Base-by-base conservation (phyloP, 2,888 invertebrate genomes). In the Autographa gamma region DNA sequence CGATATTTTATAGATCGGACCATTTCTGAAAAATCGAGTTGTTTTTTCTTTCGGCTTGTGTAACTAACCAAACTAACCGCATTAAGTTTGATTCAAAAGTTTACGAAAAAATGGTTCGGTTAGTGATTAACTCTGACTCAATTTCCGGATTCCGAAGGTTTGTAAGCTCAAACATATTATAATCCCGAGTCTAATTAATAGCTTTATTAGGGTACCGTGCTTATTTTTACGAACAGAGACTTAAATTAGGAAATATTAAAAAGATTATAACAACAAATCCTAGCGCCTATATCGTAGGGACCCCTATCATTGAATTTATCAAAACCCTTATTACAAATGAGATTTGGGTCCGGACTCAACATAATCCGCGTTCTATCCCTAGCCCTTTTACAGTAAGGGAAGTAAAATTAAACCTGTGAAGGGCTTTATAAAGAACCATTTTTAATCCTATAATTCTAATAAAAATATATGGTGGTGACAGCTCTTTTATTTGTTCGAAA, bases 271-370 rank as follows among this genome's bases (percentile, higher is more conserved):
- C 52, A 73, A 73, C 73, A 75, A 80, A 80, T 75, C 75, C 73
- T 76, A 69, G 63, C 67, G 64, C 63, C 69, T 65, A 74, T 62
- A 74, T 77, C 73, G 60, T 66, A 48, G 69, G 70, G 75, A 54
- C 66, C 82, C 75, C 73, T 82, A 83, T 82, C 79, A 80, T 79
- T 80, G 79, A 80, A 82, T 80, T 79, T 77, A 83, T 83, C 79
- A 77, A 82, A 82, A 76, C 69, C 84, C 76, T 84, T 79, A 79
- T 82, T 83, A 83, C 80, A 77, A 84, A 84, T 77, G 83, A 80
- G 79, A 77, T 84, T 84, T 71, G 69, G 77, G 83, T 63, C 77
- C 76, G 77, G 80, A 72, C 72, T 65, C 60, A 32, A 78, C 73
- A 34, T 84, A 82, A 83, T 83, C 82, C 84, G 32, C 60, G 74